These are phyloP conservation scores for Agrotis segetum DNA, from an alignment of 2,888 invertebrate species.

Conservation along the genomic window DNA sequence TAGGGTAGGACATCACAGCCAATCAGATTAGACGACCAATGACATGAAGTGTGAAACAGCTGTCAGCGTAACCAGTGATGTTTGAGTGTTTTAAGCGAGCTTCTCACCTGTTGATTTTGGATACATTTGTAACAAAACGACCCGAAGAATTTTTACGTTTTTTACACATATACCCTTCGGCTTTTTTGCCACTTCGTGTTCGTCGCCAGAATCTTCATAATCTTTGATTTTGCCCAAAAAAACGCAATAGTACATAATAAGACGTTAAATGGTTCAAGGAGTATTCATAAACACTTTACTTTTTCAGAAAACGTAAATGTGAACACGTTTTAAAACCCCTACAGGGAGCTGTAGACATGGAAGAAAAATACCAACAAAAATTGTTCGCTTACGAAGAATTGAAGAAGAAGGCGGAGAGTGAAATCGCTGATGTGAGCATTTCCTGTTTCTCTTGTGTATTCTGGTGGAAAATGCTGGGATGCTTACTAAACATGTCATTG, in stretches of 20 bases:
- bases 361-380: constrained; percentile 86
- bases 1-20: too few relatives aligned
- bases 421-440: constrained; percentile 79
- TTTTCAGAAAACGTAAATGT: constrained; percentile 84
- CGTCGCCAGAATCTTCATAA: background rate
- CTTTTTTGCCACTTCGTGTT: background rate
- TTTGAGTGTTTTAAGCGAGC: constrained; percentile 4
- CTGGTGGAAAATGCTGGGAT: too few relatives aligned
- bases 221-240: background rate
- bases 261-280: background rate
- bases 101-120: background rate
- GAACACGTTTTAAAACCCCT: constrained; percentile 85
- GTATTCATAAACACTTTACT: background rate
- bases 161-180: background rate
- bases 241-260: too few relatives aligned
- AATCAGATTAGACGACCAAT: too few relatives aligned
- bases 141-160: background rate
- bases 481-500: too few relatives aligned
- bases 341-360: constrained; percentile 81
- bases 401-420: constrained; percentile 81
- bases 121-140: background rate
- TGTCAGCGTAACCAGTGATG: too few relatives aligned
- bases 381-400: constrained; percentile 80
- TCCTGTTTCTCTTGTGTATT: too few relatives aligned
- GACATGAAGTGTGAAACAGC: too few relatives aligned